Base-by-base conservation (phyloP, 1,140 invertebrate species). In the Nasonia giraulti region DNA sequence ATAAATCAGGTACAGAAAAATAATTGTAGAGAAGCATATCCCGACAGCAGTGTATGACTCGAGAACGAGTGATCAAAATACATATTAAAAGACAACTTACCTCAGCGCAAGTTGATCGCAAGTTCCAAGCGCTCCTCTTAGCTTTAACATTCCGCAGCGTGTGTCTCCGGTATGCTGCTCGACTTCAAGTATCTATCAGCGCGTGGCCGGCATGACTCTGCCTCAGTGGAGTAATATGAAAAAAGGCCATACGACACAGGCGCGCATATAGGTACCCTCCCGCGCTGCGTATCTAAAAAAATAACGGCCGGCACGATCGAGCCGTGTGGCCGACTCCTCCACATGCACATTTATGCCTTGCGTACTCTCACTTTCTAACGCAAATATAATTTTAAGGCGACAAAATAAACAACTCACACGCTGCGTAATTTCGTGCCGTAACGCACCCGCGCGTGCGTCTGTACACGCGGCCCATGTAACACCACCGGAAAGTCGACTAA, bases 331-430 rank as follows among this genome's bases (percentile, higher is more conserved):
- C 27, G 69, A 33, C 27, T 31, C 69, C 69, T 37, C 69, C 69
- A 37, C 69, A 23, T 23, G 27, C 20, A 37, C 33, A 37, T 4
- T 23, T 71, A 27, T 71, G 31, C 23, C 11, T 17, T 2, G 12
- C 37, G 6, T 40, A 40, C 47, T 55, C 23, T 40, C 20, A 83
- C 40, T 76, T 69, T 69, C 55, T 68, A 27, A 50, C n/a, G 40
- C 40, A 50, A 66, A 37, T n/a, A 78, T 62, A 78, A 79, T 79
- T 20, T 68, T 79, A 11, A 31, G 3, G 50, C 50, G 33, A 62
- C 23, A 66, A 78, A 78, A 47, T 78, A 69, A 80, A 80, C 83
- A 80, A 84, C 23, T 74, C 14, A 44, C 71, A 23, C 68, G 23
- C 23, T 0, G 23, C 71, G 71, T 84, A 68, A 69, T 68, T 69